These are phyloP conservation scores for Epinephelus awoara DNA, from an alignment of 2,797 vertebrate genomes.

Conservation along the genomic window DNA sequence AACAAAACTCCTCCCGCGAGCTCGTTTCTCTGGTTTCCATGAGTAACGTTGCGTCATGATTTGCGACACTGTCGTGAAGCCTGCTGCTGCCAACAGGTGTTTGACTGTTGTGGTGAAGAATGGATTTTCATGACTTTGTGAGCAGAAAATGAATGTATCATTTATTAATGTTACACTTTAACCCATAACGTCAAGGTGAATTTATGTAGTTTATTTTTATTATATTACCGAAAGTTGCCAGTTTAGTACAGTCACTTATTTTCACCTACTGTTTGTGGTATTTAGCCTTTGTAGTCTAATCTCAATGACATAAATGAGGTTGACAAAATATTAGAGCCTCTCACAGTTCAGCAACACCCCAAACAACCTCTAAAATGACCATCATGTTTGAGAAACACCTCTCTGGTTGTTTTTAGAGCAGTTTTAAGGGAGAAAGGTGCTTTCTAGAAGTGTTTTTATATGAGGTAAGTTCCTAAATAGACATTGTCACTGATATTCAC, in stretches of 20 bases:
- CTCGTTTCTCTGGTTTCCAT: conserved; percentile 85
- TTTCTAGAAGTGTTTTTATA: no score
- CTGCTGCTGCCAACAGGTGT: rapidly evolving
- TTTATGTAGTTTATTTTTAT: no score
- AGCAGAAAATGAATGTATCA: not conserved
- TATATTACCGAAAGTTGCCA: not conserved
- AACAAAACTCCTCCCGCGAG: conserved; percentile 49
- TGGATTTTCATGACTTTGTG: not conserved
- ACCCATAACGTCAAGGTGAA: not conserved
- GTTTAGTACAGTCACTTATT: not conserved
- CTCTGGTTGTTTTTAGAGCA: not conserved
- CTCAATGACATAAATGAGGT: no score
- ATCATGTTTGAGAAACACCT: not conserved
- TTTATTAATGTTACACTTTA: not conserved
- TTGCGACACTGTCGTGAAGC: conserved; percentile 76
- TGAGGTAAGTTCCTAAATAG: no score
- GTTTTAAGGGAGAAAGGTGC: no score
- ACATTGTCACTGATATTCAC: no score
- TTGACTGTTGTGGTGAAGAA: not conserved
- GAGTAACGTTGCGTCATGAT: conserved; percentile 26
- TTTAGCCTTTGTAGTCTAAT: not conserved
- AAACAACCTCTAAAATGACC: not conserved
- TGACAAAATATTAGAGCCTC: no score
- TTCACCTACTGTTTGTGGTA: no score
- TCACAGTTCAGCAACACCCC: not conserved